A percentile compares a stretch with the other conserved stretches of the same genome.
phyloP scores from a whole-genome alignment of 2,797 vertebrate species.

The Sparidentex hasta region DNA sequence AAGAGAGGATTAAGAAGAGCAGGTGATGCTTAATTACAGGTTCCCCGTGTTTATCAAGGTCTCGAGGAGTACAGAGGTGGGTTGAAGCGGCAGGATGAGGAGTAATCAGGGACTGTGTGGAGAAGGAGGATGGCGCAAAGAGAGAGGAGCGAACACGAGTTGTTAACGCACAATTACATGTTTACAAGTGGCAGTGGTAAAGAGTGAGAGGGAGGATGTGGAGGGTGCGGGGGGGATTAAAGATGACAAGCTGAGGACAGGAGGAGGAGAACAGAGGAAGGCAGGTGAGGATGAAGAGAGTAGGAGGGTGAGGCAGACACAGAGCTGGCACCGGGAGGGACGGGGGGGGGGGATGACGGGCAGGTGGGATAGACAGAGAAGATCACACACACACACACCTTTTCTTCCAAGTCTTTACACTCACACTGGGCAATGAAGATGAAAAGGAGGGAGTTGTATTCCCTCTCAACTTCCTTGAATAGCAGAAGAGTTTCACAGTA shows the following conservation, averaged over 20 bases:
- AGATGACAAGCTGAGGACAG: slow-evolving; percentile 18
- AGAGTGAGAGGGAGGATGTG: not conserved
- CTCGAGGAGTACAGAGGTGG: slow-evolving; percentile 2
- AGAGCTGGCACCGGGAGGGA: not conserved
- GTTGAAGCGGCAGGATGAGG: not conserved
- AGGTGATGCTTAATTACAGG: slow-evolving; percentile 35
- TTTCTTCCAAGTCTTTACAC: not conserved
- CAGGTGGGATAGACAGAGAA: not conserved
- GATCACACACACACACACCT: not conserved
- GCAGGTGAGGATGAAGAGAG: not conserved
- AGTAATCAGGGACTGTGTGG: slow-evolving; percentile 7
- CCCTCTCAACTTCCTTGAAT: not conserved
- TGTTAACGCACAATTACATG: slow-evolving; percentile 4
- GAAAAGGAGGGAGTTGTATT: slow-evolving; percentile 7
- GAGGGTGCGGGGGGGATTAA: not conserved
- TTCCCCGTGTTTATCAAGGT: slow-evolving; percentile 31
- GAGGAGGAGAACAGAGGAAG: slow-evolving; percentile 10
- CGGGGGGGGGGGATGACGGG: not conserved
- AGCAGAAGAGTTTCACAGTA: not conserved
- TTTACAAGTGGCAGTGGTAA: slow-evolving; percentile 17
- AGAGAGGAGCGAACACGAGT: not conserved
- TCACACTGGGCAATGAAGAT: not conserved
- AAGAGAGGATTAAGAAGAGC: slow-evolving; percentile 21
- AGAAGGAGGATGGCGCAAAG: not conserved
- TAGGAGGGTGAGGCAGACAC: not conserved